Evolutionary conservation across 1,140 invertebrate species (phyloP), one percentile per base, ranked within the genome.

Genomic region (Heterodera schachtii): DNA sequence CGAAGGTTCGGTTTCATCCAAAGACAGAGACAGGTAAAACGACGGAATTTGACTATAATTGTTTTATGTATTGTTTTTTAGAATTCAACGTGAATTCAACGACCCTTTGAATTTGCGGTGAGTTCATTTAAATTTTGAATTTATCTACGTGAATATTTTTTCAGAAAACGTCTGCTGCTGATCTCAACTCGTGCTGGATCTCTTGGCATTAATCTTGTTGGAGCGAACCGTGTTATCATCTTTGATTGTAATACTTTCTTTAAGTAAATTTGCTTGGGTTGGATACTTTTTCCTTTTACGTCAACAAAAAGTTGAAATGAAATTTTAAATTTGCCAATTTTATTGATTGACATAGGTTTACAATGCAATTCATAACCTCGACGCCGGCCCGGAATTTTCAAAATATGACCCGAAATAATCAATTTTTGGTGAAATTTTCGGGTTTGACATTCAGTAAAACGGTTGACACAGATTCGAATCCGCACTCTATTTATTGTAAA

Each of bases 161-260:
- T 31, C 11, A 83, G 64, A 70, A 75, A 43, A 52, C 93, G 94
- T 86, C 91, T 99, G 41, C 98, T 98, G 90, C 91, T 99, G 9
- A 96, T 99, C 86, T 98, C 96, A 1, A 98, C 96, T 0, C 93
- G 93, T 85, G 97, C 98, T 79, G 97, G 97, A 64, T 95, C 95
- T 7, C 91, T 99, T 21, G 98, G 96, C 73, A 95, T 96, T 77
- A 99, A 99, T 92, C 92, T 99, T 85, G 94, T 95, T 19, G 95
- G 94, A 0, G 97, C 97, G 3, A 99, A 98, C 91, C 92, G 97
- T 80, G 96, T 98, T 1, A 94, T 99, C 21, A 95, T 99, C 73
- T 97, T 99, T 90, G 97, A 98, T 91, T 95, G 96, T 78, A 66
- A 57, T 31, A 31, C 31, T 31, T 31, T 31, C 31, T 31, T 31